Evolutionary conservation across 2,888 invertebrate genomes (phyloP).

Genomic region (Tanypteryx hageni): DNA sequence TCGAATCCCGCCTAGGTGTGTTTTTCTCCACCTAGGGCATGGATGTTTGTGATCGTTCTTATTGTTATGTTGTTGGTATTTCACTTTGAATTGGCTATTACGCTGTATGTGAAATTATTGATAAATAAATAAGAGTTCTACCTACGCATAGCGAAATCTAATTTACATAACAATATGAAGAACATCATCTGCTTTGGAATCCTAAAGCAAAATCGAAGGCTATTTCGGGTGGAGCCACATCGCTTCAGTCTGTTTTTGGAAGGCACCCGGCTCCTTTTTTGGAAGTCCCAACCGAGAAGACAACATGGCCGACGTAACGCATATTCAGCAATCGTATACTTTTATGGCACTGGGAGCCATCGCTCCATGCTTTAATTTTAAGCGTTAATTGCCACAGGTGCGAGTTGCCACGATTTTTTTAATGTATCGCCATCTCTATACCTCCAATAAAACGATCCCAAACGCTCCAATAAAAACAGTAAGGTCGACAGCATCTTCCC

Average conservation of each 20-base stretch:
- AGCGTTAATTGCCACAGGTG: neutral
- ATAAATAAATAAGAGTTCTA: too few species aligned
- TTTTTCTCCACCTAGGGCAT: too few species aligned
- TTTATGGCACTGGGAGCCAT: neutral
- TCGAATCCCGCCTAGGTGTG: too few species aligned
- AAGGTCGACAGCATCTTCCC: neutral
- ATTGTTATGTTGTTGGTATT: too few species aligned
- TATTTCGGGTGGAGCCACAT: too few species aligned
- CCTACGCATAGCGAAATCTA: too few species aligned
- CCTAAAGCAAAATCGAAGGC: too few species aligned
- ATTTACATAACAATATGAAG: too few species aligned
- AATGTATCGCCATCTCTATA: neutral
- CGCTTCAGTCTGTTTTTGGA: neutral
- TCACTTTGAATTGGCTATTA: too few species aligned
- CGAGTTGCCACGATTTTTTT: neutral
- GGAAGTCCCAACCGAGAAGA: neutral
- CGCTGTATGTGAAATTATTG: too few species aligned
- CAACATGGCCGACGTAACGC: neutral
- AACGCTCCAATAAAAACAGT: neutral
- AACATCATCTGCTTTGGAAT: too few species aligned
- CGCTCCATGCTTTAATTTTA: neutral
- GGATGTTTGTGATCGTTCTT: too few species aligned
- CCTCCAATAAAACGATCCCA: neutral
- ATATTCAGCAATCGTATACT: neutral
- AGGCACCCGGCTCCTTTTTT: neutral